A percentile compares a stretch with the other conserved stretches of the same genome.
Evolutionary conservation across 2,797 vertebrate species (phyloP).

Genomic region (Enteromius viviparus): DNA sequence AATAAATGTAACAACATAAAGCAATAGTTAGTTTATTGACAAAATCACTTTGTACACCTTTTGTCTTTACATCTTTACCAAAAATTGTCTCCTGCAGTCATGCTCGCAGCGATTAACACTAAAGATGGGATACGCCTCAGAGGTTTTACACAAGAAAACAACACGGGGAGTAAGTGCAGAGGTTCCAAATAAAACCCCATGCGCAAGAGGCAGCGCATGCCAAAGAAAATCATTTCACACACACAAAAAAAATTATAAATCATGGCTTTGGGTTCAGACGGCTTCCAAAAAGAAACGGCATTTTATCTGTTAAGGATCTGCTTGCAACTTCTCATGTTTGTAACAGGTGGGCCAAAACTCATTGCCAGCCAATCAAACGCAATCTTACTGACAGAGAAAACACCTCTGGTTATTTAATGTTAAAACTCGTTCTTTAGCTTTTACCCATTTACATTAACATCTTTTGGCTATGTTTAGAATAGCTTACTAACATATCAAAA

Average conservation of each 20-base stretch:
- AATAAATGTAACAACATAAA: constrained; percentile 57
- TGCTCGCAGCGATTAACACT: constrained; percentile 76
- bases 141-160: constrained; percentile 69
- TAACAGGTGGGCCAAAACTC: constrained; percentile 57
- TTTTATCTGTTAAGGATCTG: constrained; percentile 71
- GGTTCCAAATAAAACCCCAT: constrained; percentile 79
- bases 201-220: constrained; percentile 81
- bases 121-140: constrained; percentile 68
- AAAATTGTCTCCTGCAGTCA: constrained; percentile 70
- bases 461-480: neutral
- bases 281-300: constrained; percentile 85
- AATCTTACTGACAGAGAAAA: constrained; percentile 41
- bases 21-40: constrained; percentile 81
- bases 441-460: constrained; percentile 51
- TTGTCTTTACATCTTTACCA: constrained; percentile 55
- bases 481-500: neutral
- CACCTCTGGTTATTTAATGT: neutral
- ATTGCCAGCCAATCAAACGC: constrained; percentile 63
- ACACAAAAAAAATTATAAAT: constrained; percentile 47
- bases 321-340: constrained; percentile 66
- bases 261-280: constrained; percentile 72
- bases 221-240: constrained; percentile 67
- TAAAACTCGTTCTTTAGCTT: neutral
- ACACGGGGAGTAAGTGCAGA: constrained; percentile 69
- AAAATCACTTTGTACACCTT: constrained; percentile 60